Evolutionary conservation across 1,140 invertebrate genomes (phyloP).

Genomic region (Hyposmocoma kahamanoa): DNA sequence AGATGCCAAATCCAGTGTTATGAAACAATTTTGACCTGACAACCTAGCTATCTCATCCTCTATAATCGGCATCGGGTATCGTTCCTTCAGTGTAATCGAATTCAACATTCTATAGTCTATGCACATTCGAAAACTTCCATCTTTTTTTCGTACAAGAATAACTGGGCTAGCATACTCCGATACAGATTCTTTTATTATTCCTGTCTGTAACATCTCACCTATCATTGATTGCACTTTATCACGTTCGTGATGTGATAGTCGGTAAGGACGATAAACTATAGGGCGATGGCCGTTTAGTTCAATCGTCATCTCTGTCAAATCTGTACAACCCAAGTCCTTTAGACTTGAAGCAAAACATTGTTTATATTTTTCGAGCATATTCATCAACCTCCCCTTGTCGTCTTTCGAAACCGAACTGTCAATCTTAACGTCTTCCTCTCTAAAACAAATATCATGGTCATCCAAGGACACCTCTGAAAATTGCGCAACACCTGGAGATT

Average conservation of each 20-base stretch:
- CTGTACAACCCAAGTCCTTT: slow-evolving; percentile 14
- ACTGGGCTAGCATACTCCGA: slow-evolving; percentile 24
- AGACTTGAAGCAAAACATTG: slow-evolving; percentile 25
- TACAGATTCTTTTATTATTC: slow-evolving; percentile 36
- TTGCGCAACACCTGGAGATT: neutral
- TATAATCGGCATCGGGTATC: slow-evolving; percentile 8
- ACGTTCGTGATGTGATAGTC: slow-evolving; percentile 8
- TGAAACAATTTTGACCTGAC: slow-evolving; percentile 3
- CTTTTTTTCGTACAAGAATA: slow-evolving; percentile 18
- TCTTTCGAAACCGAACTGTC: neutral
- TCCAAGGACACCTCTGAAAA: neutral
- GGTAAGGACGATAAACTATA: slow-evolving; percentile 5
- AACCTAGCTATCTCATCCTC: slow-evolving; percentile 6
- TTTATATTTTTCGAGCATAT: slow-evolving; percentile 12
- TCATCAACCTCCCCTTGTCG: neutral
- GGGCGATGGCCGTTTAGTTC: slow-evolving; percentile 7
- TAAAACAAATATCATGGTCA: neutral
- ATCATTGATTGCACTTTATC: neutral
- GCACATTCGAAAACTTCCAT: slow-evolving; percentile 3
- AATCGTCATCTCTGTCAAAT: slow-evolving; percentile 4
- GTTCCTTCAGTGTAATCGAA: neutral
- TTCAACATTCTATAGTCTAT: slow-evolving; percentile 8
- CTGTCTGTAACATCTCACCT: slow-evolving; percentile 14
- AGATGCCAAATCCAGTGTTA: slow-evolving; percentile 1
- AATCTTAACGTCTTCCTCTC: neutral